These are phyloP conservation scores for Bos javanicus DNA, from an alignment of 2,113 vertebrate genomes.

Conservation along the genomic window DNA sequence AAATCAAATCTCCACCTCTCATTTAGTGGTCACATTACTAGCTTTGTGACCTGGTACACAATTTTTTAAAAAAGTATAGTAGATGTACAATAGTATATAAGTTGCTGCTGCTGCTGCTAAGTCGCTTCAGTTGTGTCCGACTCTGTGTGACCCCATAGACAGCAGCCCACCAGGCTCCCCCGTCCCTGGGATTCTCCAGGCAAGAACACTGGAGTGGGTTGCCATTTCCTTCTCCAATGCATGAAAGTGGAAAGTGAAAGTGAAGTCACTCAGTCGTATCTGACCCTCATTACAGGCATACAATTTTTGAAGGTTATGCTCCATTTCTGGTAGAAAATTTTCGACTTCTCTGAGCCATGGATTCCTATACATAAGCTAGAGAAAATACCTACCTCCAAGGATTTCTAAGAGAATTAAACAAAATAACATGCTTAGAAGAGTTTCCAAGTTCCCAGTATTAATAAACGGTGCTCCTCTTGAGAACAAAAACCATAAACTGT, in stretches of 20 bases:
- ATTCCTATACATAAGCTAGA: not conserved
- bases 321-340: not conserved
- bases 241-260: too few relatives aligned
- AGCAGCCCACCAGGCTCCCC: too few relatives aligned
- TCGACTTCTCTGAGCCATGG: not conserved
- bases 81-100: not conserved
- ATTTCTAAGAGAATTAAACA: not conserved
- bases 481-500: not conserved
- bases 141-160: too few relatives aligned
- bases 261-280: too few relatives aligned
- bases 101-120: not conserved
- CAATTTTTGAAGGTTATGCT: not conserved
- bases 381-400: not conserved
- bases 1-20: not conserved
- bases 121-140: too few relatives aligned
- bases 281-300: not conserved
- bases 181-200: too few relatives aligned
- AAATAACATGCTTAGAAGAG: not conserved
- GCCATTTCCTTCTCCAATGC: too few relatives aligned
- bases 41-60: not conserved
- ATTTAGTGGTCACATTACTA: not conserved
- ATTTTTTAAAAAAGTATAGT: not conserved
- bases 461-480: not conserved
- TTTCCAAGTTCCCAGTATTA: not conserved
- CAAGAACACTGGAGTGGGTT: too few relatives aligned